Percentiles rank a stretch among this genome's conserved stretches.
These are phyloP conservation scores for Meiosimyza platycephala DNA, from an alignment of 2,888 invertebrate genomes.

Conservation along the genomic window DNA sequence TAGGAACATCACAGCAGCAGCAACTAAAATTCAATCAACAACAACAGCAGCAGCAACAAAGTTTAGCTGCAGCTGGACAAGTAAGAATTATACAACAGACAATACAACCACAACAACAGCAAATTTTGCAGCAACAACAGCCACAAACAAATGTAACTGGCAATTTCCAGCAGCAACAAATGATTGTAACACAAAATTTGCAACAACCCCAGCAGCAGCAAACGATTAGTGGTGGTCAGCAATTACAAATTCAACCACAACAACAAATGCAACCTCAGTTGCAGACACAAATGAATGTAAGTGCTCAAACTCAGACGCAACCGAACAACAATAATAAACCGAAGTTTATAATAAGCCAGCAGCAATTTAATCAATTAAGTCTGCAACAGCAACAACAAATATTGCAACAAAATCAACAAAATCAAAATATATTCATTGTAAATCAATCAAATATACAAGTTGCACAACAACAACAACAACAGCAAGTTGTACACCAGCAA, in stretches of 20 bases:
- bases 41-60: conserved; percentile 49
- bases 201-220: conserved; percentile 50
- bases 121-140: conserved; percentile 49
- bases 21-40: conserved; percentile 39
- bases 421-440: conserved; percentile 66
- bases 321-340: conserved; percentile 48
- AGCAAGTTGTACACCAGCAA: conserved; percentile 54
- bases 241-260: conserved; percentile 39
- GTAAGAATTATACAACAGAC: conserved; percentile 50
- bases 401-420: conserved; percentile 66
- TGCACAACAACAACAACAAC: conserved; percentile 61
- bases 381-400: conserved; percentile 70
- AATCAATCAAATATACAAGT: conserved; percentile 62
- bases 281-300: conserved; percentile 52
- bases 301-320: conserved; percentile 50
- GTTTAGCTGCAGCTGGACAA: conserved; percentile 50
- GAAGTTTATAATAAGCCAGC: conserved; percentile 71
- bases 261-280: conserved; percentile 49
- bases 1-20: conserved; percentile 53
- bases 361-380: conserved; percentile 74
- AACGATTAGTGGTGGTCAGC: conserved; percentile 27
- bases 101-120: conserved; percentile 47
- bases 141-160: conserved; percentile 50
- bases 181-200: conserved; percentile 35
- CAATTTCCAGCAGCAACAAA: conserved; percentile 32